These are phyloP conservation scores for Melieria picta DNA, from an alignment of 2,888 invertebrate species.

Conservation along the genomic window DNA sequence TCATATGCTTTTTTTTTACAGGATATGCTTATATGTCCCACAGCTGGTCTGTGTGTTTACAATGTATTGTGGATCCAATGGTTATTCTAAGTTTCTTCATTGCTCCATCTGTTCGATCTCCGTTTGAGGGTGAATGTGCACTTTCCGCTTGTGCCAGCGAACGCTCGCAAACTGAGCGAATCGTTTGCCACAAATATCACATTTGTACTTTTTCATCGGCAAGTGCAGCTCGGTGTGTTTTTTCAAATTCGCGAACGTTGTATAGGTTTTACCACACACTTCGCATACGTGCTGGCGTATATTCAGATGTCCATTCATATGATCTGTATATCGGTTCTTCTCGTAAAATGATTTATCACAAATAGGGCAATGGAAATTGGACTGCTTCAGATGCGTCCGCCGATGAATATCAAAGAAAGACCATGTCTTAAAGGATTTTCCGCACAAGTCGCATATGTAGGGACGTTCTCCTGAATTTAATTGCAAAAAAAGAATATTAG, in stretches of 20 bases:
- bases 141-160: constrained; percentile 51
- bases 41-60: too few species aligned
- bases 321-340: constrained; percentile 58
- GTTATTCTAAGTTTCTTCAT: constrained; percentile 9
- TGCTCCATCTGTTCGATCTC: constrained; percentile 27
- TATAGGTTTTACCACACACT: constrained; percentile 56
- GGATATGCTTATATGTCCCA: too few species aligned
- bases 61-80: too few species aligned
- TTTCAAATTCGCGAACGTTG: constrained; percentile 56
- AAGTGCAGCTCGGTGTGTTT: constrained; percentile 57
- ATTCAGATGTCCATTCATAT: constrained; percentile 59
- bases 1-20: too few species aligned
- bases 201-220: constrained; percentile 57
- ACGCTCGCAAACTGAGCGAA: constrained; percentile 58
- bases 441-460: constrained; percentile 56
- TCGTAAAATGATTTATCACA: constrained; percentile 60
- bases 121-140: constrained; percentile 22
- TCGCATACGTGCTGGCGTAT: constrained; percentile 58
- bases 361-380: constrained; percentile 57
- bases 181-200: constrained; percentile 51
- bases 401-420: constrained; percentile 59
- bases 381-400: constrained; percentile 55
- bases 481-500: too few species aligned
- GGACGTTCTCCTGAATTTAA: constrained; percentile 54
- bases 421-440: constrained; percentile 60